phyloP scores from a whole-genome alignment of 2,888 invertebrate species.

The Desoria tigrina region DNA sequence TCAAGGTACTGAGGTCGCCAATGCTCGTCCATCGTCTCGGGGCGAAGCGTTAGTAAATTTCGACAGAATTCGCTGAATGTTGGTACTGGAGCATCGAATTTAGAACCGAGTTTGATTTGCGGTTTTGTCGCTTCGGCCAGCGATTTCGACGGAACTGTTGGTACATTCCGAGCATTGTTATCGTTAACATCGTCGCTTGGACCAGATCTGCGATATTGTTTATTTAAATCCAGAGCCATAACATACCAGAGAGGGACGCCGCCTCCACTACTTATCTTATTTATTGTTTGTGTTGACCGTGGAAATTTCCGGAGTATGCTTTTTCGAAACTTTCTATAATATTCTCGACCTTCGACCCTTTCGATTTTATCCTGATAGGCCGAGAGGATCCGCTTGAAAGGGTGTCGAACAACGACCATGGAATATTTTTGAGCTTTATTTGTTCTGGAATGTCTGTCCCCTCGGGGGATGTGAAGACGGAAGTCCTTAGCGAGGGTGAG shows the following conservation, averaged over 20 bases:
- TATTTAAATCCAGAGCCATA: not conserved
- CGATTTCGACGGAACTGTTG: not conserved
- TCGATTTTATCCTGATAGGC: constrained; percentile 52
- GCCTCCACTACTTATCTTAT: too few species aligned
- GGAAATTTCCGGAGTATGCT: constrained; percentile 39
- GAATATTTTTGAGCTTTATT: constrained; percentile 17
- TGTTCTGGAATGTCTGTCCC: not conserved
- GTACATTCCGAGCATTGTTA: too few species aligned
- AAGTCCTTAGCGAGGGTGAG: constrained; percentile 41
- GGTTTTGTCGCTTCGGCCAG: not conserved
- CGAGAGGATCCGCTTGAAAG: constrained; percentile 47
- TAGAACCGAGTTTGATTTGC: not conserved
- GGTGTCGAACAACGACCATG: constrained; percentile 51
- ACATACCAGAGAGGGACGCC: not conserved
- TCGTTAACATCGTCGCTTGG: not conserved
- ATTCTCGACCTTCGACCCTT: constrained; percentile 43
- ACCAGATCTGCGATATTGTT: not conserved
- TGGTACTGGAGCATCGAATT: constrained; percentile 20
- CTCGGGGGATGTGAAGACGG: constrained; percentile 30
- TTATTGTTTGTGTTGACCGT: too few species aligned
- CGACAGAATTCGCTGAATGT: constrained; percentile 48
- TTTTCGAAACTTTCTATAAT: constrained; percentile 40
- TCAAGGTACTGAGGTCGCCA: constrained; percentile 50
- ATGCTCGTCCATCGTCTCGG: constrained; percentile 46
- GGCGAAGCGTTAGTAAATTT: constrained; percentile 34